Evolutionary conservation across 2,113 vertebrate species (phyloP), one percentile per base, ranked within the genome.

Genomic region (Brevimyrus niger): DNA sequence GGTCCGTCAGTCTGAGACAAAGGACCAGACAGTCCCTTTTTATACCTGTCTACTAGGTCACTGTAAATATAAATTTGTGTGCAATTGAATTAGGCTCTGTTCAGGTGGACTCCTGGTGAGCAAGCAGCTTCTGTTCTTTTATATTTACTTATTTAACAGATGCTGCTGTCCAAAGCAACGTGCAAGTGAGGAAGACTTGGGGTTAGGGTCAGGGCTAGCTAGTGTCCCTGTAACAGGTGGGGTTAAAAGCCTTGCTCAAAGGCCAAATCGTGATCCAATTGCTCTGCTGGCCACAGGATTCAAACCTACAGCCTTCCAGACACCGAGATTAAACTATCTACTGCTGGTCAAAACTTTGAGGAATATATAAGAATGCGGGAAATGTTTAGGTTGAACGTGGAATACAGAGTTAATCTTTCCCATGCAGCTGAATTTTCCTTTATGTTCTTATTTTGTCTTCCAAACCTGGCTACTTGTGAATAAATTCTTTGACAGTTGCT

Each of bases 401-500:
- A 80, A 80, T 31, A 3, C 27, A 31, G 61, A 69, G 3, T 31
- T 80, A 76, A 76, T 76, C 31, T 76, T 31, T 31, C 69, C 13
- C 11, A 15, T 76, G 69, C 11, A 38, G 31, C 31, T 38, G 27
- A 5, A 38, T 7, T 76, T 76, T 17, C 31, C 13, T 17, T 76
- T 17, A 38, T 13, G 15, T 38, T 38, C 15, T 38, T 76, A 76
- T 38, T 76, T 76, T 76, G 31, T 76, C 15, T 35, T 19, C 10
- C 3, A 13, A 80, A 35, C 5, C 73, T 42, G 73, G 73, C 15
- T 80, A 80, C 73, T 80, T 80, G 73, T 3, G 73, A 42, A 35
- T 8, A 80, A 80, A 38, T 80, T 80, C 73, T 80, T 80, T 80
- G 73, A 80, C 73, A 80, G 73, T 80, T 80, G 73, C 73, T 42